Conservation (phyloP, 2,888 invertebrate genomes). For the Melinaea marsaeus region DNA sequence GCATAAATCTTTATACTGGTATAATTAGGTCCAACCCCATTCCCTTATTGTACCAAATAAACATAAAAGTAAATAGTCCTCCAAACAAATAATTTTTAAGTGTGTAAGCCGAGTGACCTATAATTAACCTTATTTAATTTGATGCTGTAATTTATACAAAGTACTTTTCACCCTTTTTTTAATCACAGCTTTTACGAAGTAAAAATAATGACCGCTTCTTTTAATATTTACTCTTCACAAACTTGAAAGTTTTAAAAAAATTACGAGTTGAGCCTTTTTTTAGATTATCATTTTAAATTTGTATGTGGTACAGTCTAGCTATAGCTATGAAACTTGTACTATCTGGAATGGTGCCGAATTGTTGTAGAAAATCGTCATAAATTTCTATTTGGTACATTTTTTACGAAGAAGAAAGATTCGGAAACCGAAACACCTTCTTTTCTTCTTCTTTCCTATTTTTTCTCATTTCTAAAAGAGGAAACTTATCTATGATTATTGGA, state of each 20-base stretch:
- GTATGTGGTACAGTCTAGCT: no score
- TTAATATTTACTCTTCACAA: conserved; percentile 14
- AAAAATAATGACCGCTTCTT: conserved; percentile 21
- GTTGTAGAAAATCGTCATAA: no score
- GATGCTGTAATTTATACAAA: conserved; percentile 19
- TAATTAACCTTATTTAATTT: conserved; percentile 19
- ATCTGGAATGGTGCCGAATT: no score
- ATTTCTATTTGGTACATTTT: no score
- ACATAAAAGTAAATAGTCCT: background rate
- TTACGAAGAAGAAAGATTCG: no score
- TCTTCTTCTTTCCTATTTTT: no score
- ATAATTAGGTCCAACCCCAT: background rate
- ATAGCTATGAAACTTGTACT: no score
- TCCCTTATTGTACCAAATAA: background rate
- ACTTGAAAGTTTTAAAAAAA: conserved; percentile 11
- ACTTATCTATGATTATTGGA: no score
- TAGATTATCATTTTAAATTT: background rate
- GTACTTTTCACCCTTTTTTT: conserved; percentile 22
- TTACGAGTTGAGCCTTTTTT: conserved; percentile 6
- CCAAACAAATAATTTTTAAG: background rate
- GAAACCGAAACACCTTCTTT: no score
- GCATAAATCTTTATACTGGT: no score
- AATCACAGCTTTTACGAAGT: conserved; percentile 14
- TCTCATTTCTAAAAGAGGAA: no score
- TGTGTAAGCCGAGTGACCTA: background rate